phyloP scores from a whole-genome alignment of 1,140 invertebrate genomes.

The Phymorhynchus buccinoides region DNA sequence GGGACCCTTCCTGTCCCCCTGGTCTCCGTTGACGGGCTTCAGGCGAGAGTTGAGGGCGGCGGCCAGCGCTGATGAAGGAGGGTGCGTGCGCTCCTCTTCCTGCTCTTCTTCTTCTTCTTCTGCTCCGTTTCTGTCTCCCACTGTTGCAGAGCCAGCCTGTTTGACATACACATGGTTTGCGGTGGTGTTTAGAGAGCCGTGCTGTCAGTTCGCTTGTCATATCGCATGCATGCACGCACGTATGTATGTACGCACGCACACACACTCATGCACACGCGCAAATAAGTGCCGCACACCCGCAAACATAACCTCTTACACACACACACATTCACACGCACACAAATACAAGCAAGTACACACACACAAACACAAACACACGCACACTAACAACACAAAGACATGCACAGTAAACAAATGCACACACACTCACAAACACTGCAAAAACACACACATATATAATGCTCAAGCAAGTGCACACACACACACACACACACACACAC shows the following conservation, averaged over 20 bases:
- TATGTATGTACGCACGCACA: constrained; percentile 16
- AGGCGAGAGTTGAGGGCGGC: constrained; percentile 5
- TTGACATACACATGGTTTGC: constrained; percentile 7
- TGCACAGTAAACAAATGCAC: too few species aligned
- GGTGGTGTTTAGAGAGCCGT: constrained; percentile 32
- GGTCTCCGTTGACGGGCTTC: neutral
- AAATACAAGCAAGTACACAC: too few species aligned
- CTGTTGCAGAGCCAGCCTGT: neutral
- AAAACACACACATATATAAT: too few species aligned
- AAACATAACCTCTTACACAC: too few species aligned
- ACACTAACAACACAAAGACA: too few species aligned
- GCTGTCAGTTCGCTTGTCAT: constrained; percentile 4
- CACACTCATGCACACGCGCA: too few species aligned
- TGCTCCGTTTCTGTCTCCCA: neutral
- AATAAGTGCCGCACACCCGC: neutral
- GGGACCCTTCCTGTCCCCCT: neutral
- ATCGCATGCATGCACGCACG: neutral
- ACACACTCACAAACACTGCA: too few species aligned
- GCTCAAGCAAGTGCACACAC: too few species aligned
- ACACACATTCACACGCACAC: too few species aligned
- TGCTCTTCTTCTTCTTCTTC: neutral
- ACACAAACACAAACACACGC: too few species aligned
- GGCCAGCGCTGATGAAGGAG: neutral
- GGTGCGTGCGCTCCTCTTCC: neutral
- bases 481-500: too few species aligned